phyloP scores from a whole-genome alignment of 2,113 vertebrate species.

The Chionis minor region DNA sequence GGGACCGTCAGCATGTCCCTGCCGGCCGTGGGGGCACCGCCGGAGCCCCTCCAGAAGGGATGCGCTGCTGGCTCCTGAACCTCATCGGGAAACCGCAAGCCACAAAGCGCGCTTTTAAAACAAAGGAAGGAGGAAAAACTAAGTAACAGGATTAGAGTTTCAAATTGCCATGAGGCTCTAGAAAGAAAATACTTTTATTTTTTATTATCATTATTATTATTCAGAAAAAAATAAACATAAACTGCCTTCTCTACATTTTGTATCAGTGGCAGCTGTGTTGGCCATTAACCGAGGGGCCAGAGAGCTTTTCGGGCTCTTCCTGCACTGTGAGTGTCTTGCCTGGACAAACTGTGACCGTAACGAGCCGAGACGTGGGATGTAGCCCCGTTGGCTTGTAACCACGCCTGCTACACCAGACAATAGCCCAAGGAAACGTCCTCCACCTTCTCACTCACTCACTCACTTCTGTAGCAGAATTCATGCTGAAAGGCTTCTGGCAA shows the following conservation, averaged over 20 bases:
- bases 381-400: background rate
- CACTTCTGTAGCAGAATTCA: background rate
- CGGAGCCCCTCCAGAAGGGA: fast-evolving
- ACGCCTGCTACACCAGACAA: fast-evolving
- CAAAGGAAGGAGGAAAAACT: background rate
- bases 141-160: background rate
- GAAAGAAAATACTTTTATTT: background rate
- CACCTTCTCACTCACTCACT: fast-evolving
- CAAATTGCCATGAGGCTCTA: background rate
- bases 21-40: fast-evolving
- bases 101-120: background rate
- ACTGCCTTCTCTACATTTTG: background rate
- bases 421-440: background rate
- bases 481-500: background rate
- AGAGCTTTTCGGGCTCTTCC: background rate
- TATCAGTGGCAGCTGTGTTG: background rate
- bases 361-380: fast-evolving
- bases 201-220: background rate
- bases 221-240: background rate
- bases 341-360: fast-evolving
- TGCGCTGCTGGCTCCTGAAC: background rate
- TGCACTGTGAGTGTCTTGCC: background rate
- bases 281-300: background rate
- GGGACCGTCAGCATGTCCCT: fast-evolving
- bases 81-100: background rate